Conservation (phyloP, 2,113 vertebrate genomes). For the Garra rufa region DNA sequence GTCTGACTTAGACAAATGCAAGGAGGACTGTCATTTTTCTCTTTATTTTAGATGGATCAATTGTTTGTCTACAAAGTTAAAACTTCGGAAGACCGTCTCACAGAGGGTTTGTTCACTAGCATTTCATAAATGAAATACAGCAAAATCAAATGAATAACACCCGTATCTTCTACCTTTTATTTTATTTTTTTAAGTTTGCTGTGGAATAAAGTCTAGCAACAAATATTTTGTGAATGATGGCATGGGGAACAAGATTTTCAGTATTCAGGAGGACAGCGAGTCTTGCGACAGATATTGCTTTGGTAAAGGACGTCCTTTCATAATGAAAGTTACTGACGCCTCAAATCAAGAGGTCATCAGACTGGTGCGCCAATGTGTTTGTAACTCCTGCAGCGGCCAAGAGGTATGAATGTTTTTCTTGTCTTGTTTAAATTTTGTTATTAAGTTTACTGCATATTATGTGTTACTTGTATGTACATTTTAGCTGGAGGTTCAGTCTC, state of each 20-base stretch:
- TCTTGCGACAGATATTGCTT: slow-evolving; percentile 74
- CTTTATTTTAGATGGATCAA: slow-evolving; percentile 6
- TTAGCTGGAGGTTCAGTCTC: slow-evolving; percentile 83
- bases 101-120: not conserved
- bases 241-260: slow-evolving; percentile 80
- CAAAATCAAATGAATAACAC: not conserved
- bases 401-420: slow-evolving; percentile 68
- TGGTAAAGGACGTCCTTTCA: slow-evolving; percentile 75
- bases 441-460: not conserved
- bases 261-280: slow-evolving; percentile 78
- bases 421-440: not conserved
- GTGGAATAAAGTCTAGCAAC: slow-evolving; percentile 71
- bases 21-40: not conserved
- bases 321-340: slow-evolving; percentile 76
- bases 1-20: not conserved
- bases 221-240: slow-evolving; percentile 82
- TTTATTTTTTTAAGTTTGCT: not conserved
- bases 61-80: slow-evolving; percentile 7
- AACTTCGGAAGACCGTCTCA: not conserved
- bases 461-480: not conserved
- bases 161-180: not conserved
- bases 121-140: not conserved
- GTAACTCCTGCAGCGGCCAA: slow-evolving; percentile 82
- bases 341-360: slow-evolving; percentile 75
- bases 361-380: slow-evolving; percentile 75